Evolutionary conservation across 2,888 invertebrate species (phyloP), one percentile per base, ranked within the genome.

Genomic region (Theristus sp.): DNA sequence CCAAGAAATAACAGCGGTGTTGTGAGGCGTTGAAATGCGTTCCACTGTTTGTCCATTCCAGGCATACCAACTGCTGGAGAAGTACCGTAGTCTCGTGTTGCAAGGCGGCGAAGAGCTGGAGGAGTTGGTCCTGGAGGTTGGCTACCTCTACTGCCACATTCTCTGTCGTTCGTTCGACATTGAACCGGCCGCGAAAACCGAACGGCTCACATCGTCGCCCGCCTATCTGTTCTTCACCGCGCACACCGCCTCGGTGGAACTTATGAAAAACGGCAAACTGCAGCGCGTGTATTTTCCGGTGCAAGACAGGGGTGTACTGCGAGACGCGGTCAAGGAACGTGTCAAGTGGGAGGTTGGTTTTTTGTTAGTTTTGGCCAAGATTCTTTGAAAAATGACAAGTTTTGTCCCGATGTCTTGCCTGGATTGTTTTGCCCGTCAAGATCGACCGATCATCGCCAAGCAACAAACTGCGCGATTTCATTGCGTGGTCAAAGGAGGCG

Each of bases 401-500:
- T n/a, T n/a, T n/a, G n/a, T n/a, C n/a, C n/a, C n/a, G n/a, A n/a
- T n/a, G n/a, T n/a, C n/a, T n/a, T n/a, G n/a, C n/a, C n/a, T n/a
- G n/a, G n/a, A n/a, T n/a, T n/a, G 17, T 13, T 17, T 38, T 13
- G 17, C 10, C 38, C 6, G 38, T 38, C 17, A 6, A 38, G 38
- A 17, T 75, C 55, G 74, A 75, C 62, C 65, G 75, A 3, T 66
- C 74, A 0, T 71, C 73, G 1, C 73, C 74, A n/a, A 74, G 71
- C 65, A 73, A 73, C 68, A 75, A 75, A 64, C 67, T 75, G 52
- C 64, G 74, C 24, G 74, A 73, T 62, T 74, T 75, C 64, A 72
- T 75, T 71, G 73, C 70, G 61, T 75, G 75, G 75, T 70, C 73
- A 0, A 66, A 66, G 60, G 74, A 73, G 62, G 74, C 75, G 2